Evolutionary conservation across 2,113 vertebrate species (phyloP), one percentile per base, ranked within the genome.

Genomic region (Hyla sarda): DNA sequence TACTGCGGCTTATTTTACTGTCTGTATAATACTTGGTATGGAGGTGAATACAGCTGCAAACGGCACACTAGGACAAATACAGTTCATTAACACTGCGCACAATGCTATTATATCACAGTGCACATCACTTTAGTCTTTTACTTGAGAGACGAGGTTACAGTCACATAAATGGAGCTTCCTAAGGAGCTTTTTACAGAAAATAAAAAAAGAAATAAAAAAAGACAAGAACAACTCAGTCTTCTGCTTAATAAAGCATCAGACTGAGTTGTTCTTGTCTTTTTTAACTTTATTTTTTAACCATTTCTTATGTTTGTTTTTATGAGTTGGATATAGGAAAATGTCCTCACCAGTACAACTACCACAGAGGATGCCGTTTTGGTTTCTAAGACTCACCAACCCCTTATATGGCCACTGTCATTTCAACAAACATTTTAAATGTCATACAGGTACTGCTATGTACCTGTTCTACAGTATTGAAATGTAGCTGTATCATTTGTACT

Each of bases 1-100:
- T 48, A 74, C 72, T 74, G 41, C 41, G 41, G 72, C 72, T 74
- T 48, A 16, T 74, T 74, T 74, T 74, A 74, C 69, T 74, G 72
- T 74, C 72, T 74, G 37, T 48, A 16, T 74, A 13, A 6, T 25
- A 47, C 23, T 47, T 74, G 72, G n/a, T 74, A 48, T 25, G 37
- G 72, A 74, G 41, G 72, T 74, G 72, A 74, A 74, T 48, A 16
- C 72, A 74, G 41, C 41, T 25, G 41, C 41, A 74, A 47, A 25
- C 72, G 11, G 41, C 72, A 48, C 72, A 48, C 72, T 25, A 74
- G 72, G 37, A 74, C 72, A 25, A 48, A 74, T 16, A 25, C 37
- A 47, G 41, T 47, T 47, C 72, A 74, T 74, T 74, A 48, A 12
- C 12, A 17, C 37, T n/a, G 5, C 41, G 25, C 69, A 41, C 7